Conservation (phyloP, 1,140 invertebrate species). For the Lethrus apterus region DNA sequence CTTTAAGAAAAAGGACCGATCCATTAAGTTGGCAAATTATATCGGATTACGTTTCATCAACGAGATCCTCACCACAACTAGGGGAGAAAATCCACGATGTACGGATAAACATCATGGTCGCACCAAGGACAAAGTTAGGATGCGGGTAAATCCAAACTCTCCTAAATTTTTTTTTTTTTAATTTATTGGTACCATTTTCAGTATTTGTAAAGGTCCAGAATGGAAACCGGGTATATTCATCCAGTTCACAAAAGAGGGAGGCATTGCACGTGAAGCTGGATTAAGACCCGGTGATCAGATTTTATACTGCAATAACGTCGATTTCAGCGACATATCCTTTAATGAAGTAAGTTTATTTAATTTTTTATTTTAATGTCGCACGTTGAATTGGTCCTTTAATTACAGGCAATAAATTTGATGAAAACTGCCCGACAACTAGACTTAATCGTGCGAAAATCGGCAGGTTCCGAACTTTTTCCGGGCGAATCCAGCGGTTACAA, state of each 20-base stretch:
- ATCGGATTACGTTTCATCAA: conserved; percentile 41
- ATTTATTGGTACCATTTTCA: conserved; percentile 27
- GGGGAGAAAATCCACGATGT: conserved; percentile 44
- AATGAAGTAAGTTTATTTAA: conserved; percentile 54
- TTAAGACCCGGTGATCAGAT: conserved; percentile 89
- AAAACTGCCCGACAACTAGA: conserved; percentile 67
- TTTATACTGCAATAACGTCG: conserved; percentile 78
- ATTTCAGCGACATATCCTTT: conserved; percentile 69
- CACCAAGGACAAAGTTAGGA: conserved; percentile 58
- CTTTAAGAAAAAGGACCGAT: conserved; percentile 56
- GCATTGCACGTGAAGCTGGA: conserved; percentile 79
- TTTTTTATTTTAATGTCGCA: not conserved
- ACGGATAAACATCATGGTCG: conserved; percentile 55
- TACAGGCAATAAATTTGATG: conserved; percentile 65
- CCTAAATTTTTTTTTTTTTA: not conserved
- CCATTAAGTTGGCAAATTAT: conserved; percentile 72
- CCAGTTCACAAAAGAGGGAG: conserved; percentile 83
- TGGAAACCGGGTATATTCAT: conserved; percentile 83
- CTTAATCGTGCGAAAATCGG: conserved; percentile 62
- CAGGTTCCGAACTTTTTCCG: conserved; percentile 66
- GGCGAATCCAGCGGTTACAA: conserved; percentile 74
- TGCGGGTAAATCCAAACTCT: conserved; percentile 47
- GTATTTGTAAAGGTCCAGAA: conserved; percentile 76
- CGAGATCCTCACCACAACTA: conserved; percentile 35
- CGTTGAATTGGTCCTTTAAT: conserved; percentile 18